These are phyloP conservation scores for Metopolophium dirhodum DNA, from an alignment of 1,140 invertebrate genomes.

Conservation along the genomic window DNA sequence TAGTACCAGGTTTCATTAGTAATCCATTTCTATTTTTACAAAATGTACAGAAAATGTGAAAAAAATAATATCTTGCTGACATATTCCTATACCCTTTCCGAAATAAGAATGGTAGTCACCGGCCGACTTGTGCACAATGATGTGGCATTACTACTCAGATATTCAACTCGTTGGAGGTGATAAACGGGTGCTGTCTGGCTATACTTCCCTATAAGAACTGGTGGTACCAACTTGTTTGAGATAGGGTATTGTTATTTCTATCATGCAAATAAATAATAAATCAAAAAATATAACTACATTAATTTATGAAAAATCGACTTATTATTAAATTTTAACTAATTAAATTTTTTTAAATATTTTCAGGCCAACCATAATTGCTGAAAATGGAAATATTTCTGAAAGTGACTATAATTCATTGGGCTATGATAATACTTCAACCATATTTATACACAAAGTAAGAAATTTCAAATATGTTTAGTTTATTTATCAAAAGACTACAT, in stretches of 20 bases:
- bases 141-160: too few species aligned
- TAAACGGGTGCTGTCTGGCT: too few species aligned
- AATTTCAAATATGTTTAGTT: not conserved
- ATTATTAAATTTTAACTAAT: too few species aligned
- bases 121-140: too few species aligned
- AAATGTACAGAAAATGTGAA: not conserved
- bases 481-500: not conserved
- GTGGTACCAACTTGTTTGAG: too few species aligned
- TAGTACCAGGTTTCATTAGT: too few species aligned
- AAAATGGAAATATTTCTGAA: slow-evolving; percentile 22
- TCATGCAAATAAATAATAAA: not conserved
- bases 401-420: not conserved
- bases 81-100: too few species aligned
- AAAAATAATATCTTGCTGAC: not conserved
- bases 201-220: too few species aligned
- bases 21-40: not conserved
- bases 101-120: too few species aligned
- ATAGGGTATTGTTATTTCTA: too few species aligned
- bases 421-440: not conserved
- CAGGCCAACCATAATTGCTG: slow-evolving; percentile 3
- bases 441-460: not conserved
- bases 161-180: too few species aligned
- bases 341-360: slow-evolving; percentile 25
- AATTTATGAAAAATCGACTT: not conserved
- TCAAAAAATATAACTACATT: too few species aligned